Base-by-base conservation (phyloP, 2,113 vertebrate genomes). In the Sorex araneus region DNA sequence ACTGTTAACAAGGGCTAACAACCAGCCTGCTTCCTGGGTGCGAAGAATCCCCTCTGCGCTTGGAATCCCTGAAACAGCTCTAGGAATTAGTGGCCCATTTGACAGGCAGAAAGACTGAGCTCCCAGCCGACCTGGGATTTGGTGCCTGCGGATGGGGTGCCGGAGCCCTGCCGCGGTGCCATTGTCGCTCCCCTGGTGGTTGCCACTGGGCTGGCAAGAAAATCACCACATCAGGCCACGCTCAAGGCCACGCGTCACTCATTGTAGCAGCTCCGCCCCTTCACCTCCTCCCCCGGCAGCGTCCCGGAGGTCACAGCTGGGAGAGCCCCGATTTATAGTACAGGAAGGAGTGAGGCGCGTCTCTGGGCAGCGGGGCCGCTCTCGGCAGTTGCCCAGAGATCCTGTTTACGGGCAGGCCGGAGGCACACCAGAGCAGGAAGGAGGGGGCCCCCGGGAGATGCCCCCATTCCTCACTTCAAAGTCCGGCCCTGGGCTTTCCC, bases 311-410 rank as follows among this genome's bases (percentile, higher is more conserved):
- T 89, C 77, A 69, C 83, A 45, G 73, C 75, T 81, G 70, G 87
- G 90, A 94, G 43, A 27, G 45, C 19, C 80, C 74, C 3, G 0
- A 89, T 84, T 95, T 93, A 93, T 9, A 91, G 77, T 0, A 3
- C 92, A 93, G 95, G 92, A 95, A 97, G 86, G 67, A 95, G 94
- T 63, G 21, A 57, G 79, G 63, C 75, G 43, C 87, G 69, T 27
- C 86, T 76, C 40, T 2, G 86, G 43, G 76, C 66, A 54, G 0
- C 81, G 12, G 86, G 74, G 80, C 71, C 84, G 79, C 45, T 47
- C 45, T 64, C 10, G 83, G 86, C 92, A 78, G 91, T 86, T 95
- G 84, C 91, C 89, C 80, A 63, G 80, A 95, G 86, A 94, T 95
- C 94, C 93, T 94, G 88, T 93, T 96, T 95, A 96, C 83, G 47